Evolutionary conservation across 92 coral and sea anemone genomes (phyloP).

Genomic region (Parazoanthus atlanticus): DNA sequence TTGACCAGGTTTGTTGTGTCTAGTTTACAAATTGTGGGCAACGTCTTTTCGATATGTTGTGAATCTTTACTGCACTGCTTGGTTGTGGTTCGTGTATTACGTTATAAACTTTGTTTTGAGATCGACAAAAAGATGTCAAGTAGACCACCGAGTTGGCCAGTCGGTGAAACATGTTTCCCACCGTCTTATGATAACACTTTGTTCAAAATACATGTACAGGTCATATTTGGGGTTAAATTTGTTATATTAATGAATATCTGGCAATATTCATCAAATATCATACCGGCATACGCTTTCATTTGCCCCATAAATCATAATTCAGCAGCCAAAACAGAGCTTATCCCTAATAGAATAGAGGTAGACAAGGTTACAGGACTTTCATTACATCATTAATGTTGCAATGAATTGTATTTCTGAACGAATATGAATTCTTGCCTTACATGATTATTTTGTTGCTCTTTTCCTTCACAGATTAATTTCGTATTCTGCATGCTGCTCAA

Average conservation of each 20-base stretch:
- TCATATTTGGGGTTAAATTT: neutral
- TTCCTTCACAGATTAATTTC: conserved; percentile 30
- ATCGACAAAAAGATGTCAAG: neutral
- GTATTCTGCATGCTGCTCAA: conserved; percentile 53
- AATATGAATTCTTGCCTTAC: too few relatives aligned
- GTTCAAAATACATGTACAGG: neutral
- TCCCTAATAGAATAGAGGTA: neutral
- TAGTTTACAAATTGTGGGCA: neutral
- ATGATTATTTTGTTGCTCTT: neutral
- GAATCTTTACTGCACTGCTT: neutral
- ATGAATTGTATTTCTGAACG: neutral
- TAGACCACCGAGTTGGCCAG: neutral
- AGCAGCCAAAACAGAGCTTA: neutral
- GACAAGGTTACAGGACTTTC: neutral
- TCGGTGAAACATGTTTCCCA: neutral
- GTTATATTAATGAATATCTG: too few relatives aligned
- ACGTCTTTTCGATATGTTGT: neutral
- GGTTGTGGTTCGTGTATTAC: neutral
- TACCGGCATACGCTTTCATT: too few relatives aligned
- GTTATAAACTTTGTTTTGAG: neutral
- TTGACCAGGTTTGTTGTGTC: conserved; percentile 17
- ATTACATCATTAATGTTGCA: neutral
- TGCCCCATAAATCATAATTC: too few relatives aligned
- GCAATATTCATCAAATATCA: neutral
- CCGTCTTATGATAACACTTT: neutral